These are phyloP conservation scores for Maniola hyperantus DNA, from an alignment of 2,888 invertebrate species.

Conservation along the genomic window DNA sequence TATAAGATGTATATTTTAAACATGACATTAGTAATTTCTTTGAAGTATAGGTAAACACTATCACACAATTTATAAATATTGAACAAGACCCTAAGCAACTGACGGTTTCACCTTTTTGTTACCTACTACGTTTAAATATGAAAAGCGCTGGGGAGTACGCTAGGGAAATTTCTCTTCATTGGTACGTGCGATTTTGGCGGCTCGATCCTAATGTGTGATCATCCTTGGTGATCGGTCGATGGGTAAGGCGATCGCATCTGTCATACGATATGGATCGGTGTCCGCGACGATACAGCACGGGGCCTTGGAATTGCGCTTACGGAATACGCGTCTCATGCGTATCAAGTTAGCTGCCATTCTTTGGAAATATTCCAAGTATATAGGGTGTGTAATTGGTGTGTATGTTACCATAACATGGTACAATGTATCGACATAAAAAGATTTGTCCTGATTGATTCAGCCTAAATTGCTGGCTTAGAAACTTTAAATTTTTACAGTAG, in stretches of 20 bases:
- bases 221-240: slow-evolving; percentile 53
- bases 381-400: slow-evolving; percentile 1
- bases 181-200: background rate
- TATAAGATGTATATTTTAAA: too few relatives aligned
- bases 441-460: too few relatives aligned
- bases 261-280: slow-evolving; percentile 68
- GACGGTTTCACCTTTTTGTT: too few relatives aligned
- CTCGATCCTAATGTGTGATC: background rate
- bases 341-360: slow-evolving; percentile 62
- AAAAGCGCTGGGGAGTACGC: too few relatives aligned
- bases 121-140: too few relatives aligned
- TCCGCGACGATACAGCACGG: slow-evolving; percentile 72
- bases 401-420: background rate
- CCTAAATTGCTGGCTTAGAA: too few relatives aligned
- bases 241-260: slow-evolving; percentile 71
- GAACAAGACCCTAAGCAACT: too few relatives aligned
- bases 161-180: too few relatives aligned
- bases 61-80: too few relatives aligned
- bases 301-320: slow-evolving; percentile 70
- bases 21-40: too few relatives aligned
- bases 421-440: background rate
- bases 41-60: too few relatives aligned
- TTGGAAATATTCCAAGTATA: slow-evolving; percentile 53
- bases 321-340: slow-evolving; percentile 75
- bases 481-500: too few relatives aligned